Conservation (phyloP, 1,140 invertebrate species). For the Dendroctonus ponderosae region DNA sequence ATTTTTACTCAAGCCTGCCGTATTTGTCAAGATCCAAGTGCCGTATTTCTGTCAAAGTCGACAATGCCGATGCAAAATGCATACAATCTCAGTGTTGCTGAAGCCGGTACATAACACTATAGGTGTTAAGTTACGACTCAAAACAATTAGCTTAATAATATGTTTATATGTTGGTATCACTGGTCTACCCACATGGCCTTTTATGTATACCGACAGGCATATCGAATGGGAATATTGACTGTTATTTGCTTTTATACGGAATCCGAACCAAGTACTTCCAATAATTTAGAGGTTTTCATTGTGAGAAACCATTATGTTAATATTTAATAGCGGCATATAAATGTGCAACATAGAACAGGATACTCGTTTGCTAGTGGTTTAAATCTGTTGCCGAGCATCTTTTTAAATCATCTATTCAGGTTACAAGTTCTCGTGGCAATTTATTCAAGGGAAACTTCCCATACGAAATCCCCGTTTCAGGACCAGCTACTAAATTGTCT, state of each 20-base stretch:
- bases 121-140: constrained; percentile 47
- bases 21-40: constrained; percentile 42
- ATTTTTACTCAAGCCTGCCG: constrained; percentile 29
- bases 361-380: too few relatives aligned
- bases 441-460: too few relatives aligned
- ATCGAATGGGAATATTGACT: constrained; percentile 12
- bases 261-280: constrained; percentile 4
- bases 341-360: background rate
- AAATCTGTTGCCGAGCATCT: too few relatives aligned
- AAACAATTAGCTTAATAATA: constrained; percentile 47
- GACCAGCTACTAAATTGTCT: too few relatives aligned
- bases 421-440: too few relatives aligned
- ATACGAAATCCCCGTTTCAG: too few relatives aligned
- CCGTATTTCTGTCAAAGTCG: constrained; percentile 44
- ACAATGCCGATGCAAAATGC: constrained; percentile 35
- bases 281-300: constrained; percentile 11
- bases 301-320: constrained; percentile 6
- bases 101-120: constrained; percentile 39
- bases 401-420: too few relatives aligned
- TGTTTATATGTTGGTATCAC: constrained; percentile 43
- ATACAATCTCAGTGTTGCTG: constrained; percentile 29
- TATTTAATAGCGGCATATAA: background rate
- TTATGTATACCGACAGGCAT: constrained; percentile 12
- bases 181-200: constrained; percentile 33
- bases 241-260: constrained; percentile 7